Evolutionary conservation across 2,797 vertebrate genomes (phyloP).

Genomic region (Lophius americanus): DNA sequence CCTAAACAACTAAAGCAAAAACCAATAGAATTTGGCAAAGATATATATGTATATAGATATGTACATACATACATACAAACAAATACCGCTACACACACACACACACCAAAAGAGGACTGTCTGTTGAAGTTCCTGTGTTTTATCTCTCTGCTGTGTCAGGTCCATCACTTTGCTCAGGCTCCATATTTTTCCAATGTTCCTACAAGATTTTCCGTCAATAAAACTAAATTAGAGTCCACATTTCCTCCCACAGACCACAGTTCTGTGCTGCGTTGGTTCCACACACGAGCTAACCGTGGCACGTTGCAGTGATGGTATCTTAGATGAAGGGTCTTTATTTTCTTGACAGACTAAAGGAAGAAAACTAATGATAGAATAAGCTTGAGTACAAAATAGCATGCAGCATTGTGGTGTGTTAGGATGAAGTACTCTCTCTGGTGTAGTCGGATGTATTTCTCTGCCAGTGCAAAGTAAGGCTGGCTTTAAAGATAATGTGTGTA

Average conservation of each 20-base stretch:
- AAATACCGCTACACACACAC: too few relatives aligned
- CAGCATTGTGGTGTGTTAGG: not conserved
- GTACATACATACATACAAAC: too few relatives aligned
- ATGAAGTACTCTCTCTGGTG: slow-evolving; percentile 8
- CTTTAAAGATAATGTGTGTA: not conserved
- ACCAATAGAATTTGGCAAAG: too few relatives aligned
- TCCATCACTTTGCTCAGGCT: slow-evolving; percentile 14
- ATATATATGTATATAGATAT: too few relatives aligned
- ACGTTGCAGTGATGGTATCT: slow-evolving; percentile 11
- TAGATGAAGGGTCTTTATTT: slow-evolving; percentile 28
- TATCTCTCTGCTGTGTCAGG: not conserved
- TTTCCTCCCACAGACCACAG: slow-evolving; percentile 27
- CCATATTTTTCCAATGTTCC: slow-evolving; percentile 17
- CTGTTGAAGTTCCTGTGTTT: not conserved
- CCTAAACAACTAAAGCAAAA: too few relatives aligned
- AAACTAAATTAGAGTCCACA: slow-evolving; percentile 30
- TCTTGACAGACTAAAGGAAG: not conserved
- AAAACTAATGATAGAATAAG: slow-evolving; percentile 16
- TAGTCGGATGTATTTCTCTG: slow-evolving; percentile 18
- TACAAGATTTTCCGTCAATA: slow-evolving; percentile 32
- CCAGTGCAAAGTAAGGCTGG: not conserved
- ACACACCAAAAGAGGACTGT: not conserved
- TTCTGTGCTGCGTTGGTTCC: slow-evolving; percentile 13
- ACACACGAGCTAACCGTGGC: slow-evolving; percentile 22
- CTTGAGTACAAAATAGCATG: slow-evolving; percentile 1